A percentile compares a stretch with the other conserved stretches of the same genome.
Conservation (phyloP, 2,797 vertebrate genomes). For the Pipistrellus nathusii region DNA sequence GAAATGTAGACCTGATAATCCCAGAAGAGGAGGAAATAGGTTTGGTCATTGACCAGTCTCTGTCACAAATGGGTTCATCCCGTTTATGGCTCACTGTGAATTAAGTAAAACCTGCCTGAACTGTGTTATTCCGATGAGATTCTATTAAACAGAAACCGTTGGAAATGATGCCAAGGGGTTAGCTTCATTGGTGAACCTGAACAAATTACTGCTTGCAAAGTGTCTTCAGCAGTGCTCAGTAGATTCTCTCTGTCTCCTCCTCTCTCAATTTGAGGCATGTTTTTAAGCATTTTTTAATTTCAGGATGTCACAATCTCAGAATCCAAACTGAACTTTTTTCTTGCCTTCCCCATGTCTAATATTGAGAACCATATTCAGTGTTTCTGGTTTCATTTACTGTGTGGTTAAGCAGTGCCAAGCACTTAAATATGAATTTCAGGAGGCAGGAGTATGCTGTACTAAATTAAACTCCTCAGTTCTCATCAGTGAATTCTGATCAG, state of each 20-base stretch:
- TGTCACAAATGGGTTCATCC: neutral
- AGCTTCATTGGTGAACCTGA: neutral
- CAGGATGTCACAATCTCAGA: neutral
- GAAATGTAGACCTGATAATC: neutral
- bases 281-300: neutral
- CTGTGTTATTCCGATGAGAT: neutral
- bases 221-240: neutral
- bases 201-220: neutral
- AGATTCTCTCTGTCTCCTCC: neutral
- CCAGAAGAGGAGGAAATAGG: neutral
- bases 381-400: constrained; percentile 47
- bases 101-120: neutral
- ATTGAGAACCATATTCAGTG: constrained; percentile 51
- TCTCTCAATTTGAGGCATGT: neutral
- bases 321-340: constrained; percentile 7
- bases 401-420: constrained; percentile 16
- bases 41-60: neutral
- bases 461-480: constrained; percentile 51
- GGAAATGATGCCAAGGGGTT: too few species aligned
- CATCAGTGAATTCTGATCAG: constrained; percentile 18
- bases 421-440: constrained; percentile 62
- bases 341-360: neutral
- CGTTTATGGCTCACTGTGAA: neutral
- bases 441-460: constrained; percentile 27
- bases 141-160: neutral